A percentile compares a stretch with the other conserved stretches of the same genome.
Conservation (phyloP, 1,140 invertebrate genomes). For the Paraescarpia echinospica region DNA sequence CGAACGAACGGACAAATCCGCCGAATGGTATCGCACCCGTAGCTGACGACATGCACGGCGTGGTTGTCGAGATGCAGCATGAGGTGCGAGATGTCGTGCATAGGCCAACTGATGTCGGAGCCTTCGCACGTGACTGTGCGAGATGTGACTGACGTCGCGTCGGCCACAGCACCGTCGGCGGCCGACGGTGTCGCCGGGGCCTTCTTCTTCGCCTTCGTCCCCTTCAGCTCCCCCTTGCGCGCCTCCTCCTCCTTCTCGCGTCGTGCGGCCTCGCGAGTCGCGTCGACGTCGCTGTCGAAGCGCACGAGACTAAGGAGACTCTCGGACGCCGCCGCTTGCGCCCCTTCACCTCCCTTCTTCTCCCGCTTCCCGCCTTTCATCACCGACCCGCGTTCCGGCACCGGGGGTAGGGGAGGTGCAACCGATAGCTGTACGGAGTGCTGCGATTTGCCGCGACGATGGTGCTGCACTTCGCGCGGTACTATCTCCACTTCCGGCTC, state of each 20-base stretch:
- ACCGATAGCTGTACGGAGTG: not conserved
- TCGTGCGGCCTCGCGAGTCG: not conserved
- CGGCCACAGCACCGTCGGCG: not conserved
- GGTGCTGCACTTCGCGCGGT: too few species aligned
- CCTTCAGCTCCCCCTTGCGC: not conserved
- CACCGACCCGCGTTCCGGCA: too few species aligned
- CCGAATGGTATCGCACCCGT: not conserved
- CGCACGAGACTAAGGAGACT: not conserved
- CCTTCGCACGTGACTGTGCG: not conserved
- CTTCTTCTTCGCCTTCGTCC: not conserved
- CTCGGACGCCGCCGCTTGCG: not conserved
- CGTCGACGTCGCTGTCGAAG: not conserved
- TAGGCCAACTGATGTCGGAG: not conserved
- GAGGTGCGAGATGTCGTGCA: not conserved
- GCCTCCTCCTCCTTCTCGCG: not conserved
- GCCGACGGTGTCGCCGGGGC: too few species aligned
- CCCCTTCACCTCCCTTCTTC: not conserved
- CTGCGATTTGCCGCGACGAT: not conserved
- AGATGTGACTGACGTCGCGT: not conserved
- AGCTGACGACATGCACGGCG: not conserved
- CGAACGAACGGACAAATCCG: not conserved
- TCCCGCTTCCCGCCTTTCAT: not conserved
- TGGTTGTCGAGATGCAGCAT: not conserved
- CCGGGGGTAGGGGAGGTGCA: too few species aligned
- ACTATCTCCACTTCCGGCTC: not conserved